phyloP scores from a whole-genome alignment of 2,113 vertebrate species.

The Artemisiospiza belli region DNA sequence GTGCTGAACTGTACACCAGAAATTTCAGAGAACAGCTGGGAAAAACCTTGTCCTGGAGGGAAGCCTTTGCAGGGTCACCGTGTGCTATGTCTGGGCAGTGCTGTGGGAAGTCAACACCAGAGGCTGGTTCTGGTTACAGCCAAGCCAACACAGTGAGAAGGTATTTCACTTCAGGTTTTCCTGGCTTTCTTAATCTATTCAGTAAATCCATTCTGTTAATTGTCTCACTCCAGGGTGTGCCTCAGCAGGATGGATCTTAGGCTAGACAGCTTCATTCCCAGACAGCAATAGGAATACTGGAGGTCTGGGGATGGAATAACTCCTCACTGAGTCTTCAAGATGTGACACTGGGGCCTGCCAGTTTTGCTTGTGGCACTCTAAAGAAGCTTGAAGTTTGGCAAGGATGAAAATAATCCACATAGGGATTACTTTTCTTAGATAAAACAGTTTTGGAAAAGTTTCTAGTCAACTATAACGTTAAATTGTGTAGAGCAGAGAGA shows the following conservation, averaged over 20 bases:
- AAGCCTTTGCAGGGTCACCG: fast-evolving
- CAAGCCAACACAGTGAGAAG: not conserved
- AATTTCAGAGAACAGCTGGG: not conserved
- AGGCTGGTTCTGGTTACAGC: not conserved
- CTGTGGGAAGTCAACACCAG: fast-evolving
- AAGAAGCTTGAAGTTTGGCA: not conserved
- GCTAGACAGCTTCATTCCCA: not conserved
- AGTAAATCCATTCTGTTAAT: not conserved
- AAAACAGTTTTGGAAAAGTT: not conserved
- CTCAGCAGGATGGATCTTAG: not conserved
- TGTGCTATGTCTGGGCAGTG: not conserved
- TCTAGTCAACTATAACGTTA: not conserved
- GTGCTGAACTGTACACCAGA: not conserved
- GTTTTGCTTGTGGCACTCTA: not conserved
- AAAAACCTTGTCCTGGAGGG: not conserved
- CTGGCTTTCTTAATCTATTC: not conserved
- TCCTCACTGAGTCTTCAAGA: not conserved
- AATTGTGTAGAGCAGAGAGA: not conserved
- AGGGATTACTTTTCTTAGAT: not conserved
- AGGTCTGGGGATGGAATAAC: not conserved
- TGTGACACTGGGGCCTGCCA: no score
- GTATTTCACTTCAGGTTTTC: not conserved
- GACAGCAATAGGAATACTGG: not conserved
- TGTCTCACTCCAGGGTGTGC: not conserved
- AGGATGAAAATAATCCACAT: not conserved